A percentile compares a stretch with the other conserved stretches of the same genome.
phyloP scores from a whole-genome alignment of 2,888 invertebrate genomes.

The Acleris emargana region DNA sequence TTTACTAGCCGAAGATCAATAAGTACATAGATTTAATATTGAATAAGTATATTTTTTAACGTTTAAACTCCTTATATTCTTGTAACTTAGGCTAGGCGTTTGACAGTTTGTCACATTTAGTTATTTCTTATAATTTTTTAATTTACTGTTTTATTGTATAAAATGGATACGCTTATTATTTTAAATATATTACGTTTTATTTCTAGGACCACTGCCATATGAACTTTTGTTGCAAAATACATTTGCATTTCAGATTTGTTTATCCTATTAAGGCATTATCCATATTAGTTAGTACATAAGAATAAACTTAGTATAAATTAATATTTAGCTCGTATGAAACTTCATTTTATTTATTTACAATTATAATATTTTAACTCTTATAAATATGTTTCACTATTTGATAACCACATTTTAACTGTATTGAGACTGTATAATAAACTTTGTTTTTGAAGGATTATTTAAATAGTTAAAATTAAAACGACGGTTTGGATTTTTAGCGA shows the following conservation, averaged over 20 bases:
- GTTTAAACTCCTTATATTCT: conserved; percentile 40
- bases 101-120: conserved; percentile 2
- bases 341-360: conserved; percentile 43
- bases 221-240: conserved; percentile 43
- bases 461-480: conserved; percentile 32
- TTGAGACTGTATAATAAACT: conserved; percentile 69
- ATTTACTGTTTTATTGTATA: conserved; percentile 39
- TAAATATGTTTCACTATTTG: conserved; percentile 40
- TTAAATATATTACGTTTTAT: conserved; percentile 55
- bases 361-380: conserved; percentile 48
- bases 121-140: conserved; percentile 34
- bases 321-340: conserved; percentile 15
- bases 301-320: conserved; percentile 14
- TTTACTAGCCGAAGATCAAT: conserved; percentile 19
- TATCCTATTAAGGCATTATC: conserved; percentile 26
- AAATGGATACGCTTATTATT: conserved; percentile 75
- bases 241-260: conserved; percentile 37
- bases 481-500: conserved; percentile 35
- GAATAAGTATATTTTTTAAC: conserved; percentile 42
- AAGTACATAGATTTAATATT: conserved; percentile 32
- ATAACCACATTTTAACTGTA: conserved; percentile 55
- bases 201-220: conserved; percentile 73
- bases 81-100: conserved; percentile 34
- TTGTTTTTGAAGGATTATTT: conserved; percentile 40
- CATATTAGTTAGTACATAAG: conserved; percentile 19